Conservation (phyloP, 1,140 invertebrate species). For the Hyposmocoma kahamanoa region DNA sequence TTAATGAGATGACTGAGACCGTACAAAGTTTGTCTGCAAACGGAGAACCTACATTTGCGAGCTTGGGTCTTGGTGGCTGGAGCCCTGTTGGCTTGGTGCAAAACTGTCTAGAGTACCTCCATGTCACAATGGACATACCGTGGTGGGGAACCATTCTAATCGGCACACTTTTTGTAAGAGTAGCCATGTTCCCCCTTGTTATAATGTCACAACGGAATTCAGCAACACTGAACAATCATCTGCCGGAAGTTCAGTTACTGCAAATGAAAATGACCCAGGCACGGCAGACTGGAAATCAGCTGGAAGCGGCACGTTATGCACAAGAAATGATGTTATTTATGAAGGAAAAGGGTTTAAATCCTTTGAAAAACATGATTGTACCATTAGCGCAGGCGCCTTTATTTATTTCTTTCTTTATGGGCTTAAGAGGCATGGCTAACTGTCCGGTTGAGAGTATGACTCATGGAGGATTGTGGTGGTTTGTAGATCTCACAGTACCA, state of each 20-base stretch:
- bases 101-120: conserved; percentile 85
- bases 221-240: conserved; percentile 84
- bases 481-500: conserved; percentile 90
- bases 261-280: conserved; percentile 90
- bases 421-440: conserved; percentile 87
- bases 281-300: conserved; percentile 83
- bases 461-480: conserved; percentile 94
- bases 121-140: conserved; percentile 83
- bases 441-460: conserved; percentile 91
- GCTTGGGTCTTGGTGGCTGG: conserved; percentile 86
- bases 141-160: conserved; percentile 92
- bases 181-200: conserved; percentile 87
- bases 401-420: conserved; percentile 94
- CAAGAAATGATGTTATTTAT: conserved; percentile 87
- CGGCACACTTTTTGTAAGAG: conserved; percentile 84
- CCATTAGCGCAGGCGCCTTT: conserved; percentile 90
- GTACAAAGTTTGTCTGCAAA: conserved; percentile 68
- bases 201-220: conserved; percentile 85
- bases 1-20: conserved; percentile 45
- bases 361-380: conserved; percentile 86
- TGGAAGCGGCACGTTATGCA: conserved; percentile 82
- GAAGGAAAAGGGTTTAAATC: conserved; percentile 86
- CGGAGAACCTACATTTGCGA: conserved; percentile 85
- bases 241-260: conserved; percentile 86
- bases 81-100: conserved; percentile 87